These are phyloP conservation scores for Sebastes cheni DNA, from an alignment of 2,797 vertebrate genomes.

Conservation along the genomic window DNA sequence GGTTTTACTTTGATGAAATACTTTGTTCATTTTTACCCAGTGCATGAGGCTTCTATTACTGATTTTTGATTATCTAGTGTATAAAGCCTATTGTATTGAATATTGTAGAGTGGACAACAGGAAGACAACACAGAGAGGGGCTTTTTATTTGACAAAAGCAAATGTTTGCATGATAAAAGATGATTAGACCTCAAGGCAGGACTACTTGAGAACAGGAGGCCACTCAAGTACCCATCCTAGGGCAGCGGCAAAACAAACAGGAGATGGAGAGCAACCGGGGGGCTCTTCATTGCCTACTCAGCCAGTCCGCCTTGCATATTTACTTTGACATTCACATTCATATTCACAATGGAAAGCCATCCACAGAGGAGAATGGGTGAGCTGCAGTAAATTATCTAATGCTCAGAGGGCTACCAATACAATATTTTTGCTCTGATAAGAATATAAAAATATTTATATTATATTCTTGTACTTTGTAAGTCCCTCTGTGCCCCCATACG, in stretches of 20 bases:
- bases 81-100: slow-evolving; percentile 2
- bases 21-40: neutral
- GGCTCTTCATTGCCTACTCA: slow-evolving; percentile 63
- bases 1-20: neutral
- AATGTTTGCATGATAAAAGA: slow-evolving; percentile 77
- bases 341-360: slow-evolving; percentile 37
- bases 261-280: slow-evolving; percentile 54
- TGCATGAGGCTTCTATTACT: neutral
- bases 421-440: neutral
- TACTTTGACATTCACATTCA: slow-evolving; percentile 61
- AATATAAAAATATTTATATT: neutral
- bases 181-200: slow-evolving; percentile 55
- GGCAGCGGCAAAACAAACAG: slow-evolving; percentile 73
- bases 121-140: slow-evolving; percentile 18
- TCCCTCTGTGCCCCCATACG: neutral
- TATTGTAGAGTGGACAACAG: slow-evolving; percentile 9
- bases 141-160: slow-evolving; percentile 58
- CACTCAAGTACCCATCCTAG: slow-evolving; percentile 66
- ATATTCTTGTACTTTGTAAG: neutral
- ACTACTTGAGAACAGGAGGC: slow-evolving; percentile 65
- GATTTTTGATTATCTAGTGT: neutral
- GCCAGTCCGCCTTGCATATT: slow-evolving; percentile 64
- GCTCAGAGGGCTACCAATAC: neutral
- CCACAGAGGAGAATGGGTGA: slow-evolving; percentile 4
- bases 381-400: slow-evolving; percentile 29